A percentile compares a stretch with the other conserved stretches of the same genome.
These are phyloP conservation scores for Corapipo altera DNA, from an alignment of 2,113 vertebrate species.

Conservation along the genomic window DNA sequence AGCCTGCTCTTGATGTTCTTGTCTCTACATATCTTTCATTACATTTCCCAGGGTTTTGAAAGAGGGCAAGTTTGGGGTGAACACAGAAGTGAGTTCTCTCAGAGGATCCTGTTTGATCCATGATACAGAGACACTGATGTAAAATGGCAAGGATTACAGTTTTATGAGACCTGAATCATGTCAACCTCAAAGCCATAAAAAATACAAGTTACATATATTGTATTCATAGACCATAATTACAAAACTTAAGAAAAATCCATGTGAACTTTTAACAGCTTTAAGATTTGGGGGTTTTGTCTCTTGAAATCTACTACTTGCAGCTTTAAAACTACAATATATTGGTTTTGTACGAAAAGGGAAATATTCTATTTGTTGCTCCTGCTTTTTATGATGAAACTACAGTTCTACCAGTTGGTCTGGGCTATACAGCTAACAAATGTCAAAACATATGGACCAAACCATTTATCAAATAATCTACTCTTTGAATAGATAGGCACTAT, in stretches of 20 bases:
- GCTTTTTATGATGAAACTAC: slow-evolving; percentile 58
- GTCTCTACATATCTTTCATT: not conserved
- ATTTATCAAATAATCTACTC: slow-evolving; percentile 99
- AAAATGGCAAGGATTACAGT: not conserved
- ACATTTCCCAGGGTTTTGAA: not conserved
- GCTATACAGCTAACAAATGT: slow-evolving; percentile 83
- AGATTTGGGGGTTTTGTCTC: not conserved
- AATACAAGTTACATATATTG: not conserved
- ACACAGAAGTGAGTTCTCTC: not conserved
- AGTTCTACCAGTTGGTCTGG: slow-evolving; percentile 71
- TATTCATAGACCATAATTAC: not conserved
- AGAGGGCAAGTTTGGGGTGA: not conserved
- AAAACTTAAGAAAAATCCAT: not conserved
- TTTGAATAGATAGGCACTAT: slow-evolving; percentile 95
- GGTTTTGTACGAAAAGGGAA: slow-evolving; percentile 53
- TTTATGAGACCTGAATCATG: not conserved
- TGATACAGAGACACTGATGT: not conserved
- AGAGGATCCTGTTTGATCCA: not conserved
- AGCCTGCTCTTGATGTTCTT: not conserved
- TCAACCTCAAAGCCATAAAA: not conserved
- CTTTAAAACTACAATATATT: slow-evolving; percentile 5
- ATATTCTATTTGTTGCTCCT: slow-evolving; percentile 57
- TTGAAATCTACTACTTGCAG: slow-evolving; percentile 21
- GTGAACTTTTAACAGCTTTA: not conserved
- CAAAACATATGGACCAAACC: slow-evolving; percentile 87